phyloP scores from a whole-genome alignment of 1,140 invertebrate species.

The Phymorhynchus buccinoides region DNA sequence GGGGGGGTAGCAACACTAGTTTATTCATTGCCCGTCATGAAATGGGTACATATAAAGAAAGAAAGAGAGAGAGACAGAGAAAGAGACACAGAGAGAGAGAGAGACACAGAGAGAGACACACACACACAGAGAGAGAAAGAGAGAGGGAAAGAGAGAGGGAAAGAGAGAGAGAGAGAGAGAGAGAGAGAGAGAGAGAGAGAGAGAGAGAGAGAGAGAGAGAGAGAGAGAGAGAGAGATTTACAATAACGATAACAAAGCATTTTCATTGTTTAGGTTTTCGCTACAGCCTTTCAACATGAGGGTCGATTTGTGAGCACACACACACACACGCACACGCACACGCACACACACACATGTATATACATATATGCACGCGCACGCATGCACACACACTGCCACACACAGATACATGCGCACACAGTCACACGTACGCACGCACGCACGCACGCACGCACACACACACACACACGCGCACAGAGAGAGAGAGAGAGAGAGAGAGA shows the following conservation, averaged over 20 bases:
- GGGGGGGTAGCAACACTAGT: too few relatives aligned
- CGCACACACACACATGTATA: too few relatives aligned
- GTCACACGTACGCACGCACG: neutral
- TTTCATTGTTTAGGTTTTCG: too few relatives aligned
- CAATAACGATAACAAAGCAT: neutral
- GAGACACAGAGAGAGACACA: too few relatives aligned
- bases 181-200: neutral
- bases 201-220: neutral
- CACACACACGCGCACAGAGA: too few relatives aligned
- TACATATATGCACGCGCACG: neutral
- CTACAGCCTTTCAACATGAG: too few relatives aligned
- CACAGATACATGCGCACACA: neutral
- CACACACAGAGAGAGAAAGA: neutral
- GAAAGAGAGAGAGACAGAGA: neutral
- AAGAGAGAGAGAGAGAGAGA: too few relatives aligned
- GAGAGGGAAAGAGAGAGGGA: neutral
- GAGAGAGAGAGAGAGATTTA: neutral
- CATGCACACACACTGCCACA: neutral
- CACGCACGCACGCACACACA: too few relatives aligned
- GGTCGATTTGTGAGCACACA: neutral
- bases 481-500: too few relatives aligned
- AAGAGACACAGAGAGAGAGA: neutral
- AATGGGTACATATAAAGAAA: neutral
- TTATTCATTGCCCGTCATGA: too few relatives aligned
- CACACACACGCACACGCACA: conserved; percentile 2